Conservation (phyloP, 1,140 invertebrate genomes). For the Magallana angulata region DNA sequence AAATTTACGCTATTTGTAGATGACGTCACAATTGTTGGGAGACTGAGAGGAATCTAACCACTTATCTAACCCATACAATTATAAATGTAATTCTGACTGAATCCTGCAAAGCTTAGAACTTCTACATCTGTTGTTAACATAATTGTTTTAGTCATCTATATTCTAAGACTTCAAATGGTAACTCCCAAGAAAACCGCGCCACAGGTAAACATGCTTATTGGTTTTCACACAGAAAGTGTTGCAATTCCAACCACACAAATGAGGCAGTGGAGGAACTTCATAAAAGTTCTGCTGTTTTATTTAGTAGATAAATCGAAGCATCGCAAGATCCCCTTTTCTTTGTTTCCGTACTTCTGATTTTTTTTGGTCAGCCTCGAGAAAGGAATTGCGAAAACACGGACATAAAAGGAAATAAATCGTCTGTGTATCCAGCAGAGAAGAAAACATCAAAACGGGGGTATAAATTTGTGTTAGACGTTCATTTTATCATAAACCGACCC, state of each 20-base stretch:
- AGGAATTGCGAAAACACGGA: conserved; percentile 1
- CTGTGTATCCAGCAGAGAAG: conserved; percentile 1
- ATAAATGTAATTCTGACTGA: too few species aligned
- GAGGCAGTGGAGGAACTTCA: neutral
- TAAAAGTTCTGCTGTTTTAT: conserved; percentile 6
- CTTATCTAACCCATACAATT: too few species aligned
- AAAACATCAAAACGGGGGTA: conserved; percentile 29
- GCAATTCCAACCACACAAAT: neutral
- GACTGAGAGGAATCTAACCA: too few species aligned
- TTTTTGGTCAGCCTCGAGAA: conserved; percentile 12
- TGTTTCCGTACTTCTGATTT: neutral
- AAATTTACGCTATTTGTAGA: too few species aligned
- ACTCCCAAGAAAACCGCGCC: too few species aligned
- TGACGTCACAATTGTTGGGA: too few species aligned
- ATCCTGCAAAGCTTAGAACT: too few species aligned
- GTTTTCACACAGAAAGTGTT: neutral
- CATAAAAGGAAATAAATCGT: conserved; percentile 22
- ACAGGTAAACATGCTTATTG: neutral
- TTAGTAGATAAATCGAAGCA: neutral
- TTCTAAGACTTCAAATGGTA: too few species aligned
- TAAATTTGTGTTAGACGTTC: conserved; percentile 36
- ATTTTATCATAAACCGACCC: conserved; percentile 46
- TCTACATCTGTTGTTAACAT: too few species aligned
- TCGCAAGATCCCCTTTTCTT: neutral
- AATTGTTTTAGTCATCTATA: too few species aligned